Percentiles rank a stretch among this genome's conserved stretches.
Evolutionary conservation across 2,888 invertebrate genomes (phyloP).

Genomic region (Polydrusus pterygomalis): DNA sequence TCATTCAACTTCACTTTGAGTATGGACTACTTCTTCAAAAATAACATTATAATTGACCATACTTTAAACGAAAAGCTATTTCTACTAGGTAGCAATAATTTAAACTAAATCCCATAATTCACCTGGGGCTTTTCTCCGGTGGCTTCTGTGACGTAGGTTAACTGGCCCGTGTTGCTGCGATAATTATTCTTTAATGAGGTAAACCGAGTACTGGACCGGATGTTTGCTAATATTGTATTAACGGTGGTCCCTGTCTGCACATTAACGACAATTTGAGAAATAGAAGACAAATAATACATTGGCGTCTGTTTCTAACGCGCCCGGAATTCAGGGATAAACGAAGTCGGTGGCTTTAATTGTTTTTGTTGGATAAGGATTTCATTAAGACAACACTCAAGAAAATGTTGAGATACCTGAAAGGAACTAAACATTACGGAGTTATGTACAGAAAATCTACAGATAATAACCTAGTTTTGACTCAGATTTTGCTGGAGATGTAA

Average conservation of each 20-base stretch:
- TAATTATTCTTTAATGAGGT: conserved; percentile 64
- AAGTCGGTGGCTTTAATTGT: too few relatives aligned
- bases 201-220: conserved; percentile 56
- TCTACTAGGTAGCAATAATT: neutral
- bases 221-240: conserved; percentile 49
- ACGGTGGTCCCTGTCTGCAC: conserved; percentile 39
- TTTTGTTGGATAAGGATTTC: too few relatives aligned
- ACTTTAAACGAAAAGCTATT: neutral
- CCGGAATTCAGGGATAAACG: too few relatives aligned
- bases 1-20: too few relatives aligned
- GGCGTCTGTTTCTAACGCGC: neutral
- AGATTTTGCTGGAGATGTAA: too few relatives aligned
- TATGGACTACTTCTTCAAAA: too few relatives aligned
- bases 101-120: conserved; percentile 19
- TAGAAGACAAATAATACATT: neutral
- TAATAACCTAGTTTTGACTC: too few relatives aligned
- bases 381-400: too few relatives aligned
- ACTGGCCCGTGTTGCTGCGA: conserved; percentile 45
- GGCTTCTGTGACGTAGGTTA: conserved; percentile 35
- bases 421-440: too few relatives aligned
- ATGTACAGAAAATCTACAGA: too few relatives aligned
- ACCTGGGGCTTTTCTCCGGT: conserved; percentile 24
- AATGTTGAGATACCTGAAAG: too few relatives aligned
- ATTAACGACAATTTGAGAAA: conserved; percentile 24
- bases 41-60: too few relatives aligned